Conservation (phyloP, 2,113 vertebrate genomes). For the Scolopax mira region DNA sequence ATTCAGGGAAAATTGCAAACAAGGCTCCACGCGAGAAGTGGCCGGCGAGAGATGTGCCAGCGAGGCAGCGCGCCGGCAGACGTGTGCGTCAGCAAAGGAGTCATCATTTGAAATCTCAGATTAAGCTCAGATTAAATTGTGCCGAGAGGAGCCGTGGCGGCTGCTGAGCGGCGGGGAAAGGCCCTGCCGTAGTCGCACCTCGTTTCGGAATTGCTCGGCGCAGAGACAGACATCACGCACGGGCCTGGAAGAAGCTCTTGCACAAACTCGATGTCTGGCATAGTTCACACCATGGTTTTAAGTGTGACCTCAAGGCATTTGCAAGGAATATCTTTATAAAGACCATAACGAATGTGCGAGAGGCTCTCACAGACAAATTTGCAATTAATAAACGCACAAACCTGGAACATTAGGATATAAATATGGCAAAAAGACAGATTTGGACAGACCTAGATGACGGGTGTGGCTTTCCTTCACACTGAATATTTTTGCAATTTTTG, state of each 20-base stretch:
- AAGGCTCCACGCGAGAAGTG: fast-evolving
- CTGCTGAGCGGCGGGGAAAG: background rate
- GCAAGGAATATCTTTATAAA: constrained; percentile 1
- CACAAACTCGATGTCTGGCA: background rate
- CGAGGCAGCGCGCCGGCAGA: background rate
- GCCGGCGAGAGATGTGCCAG: background rate
- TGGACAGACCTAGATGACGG: background rate
- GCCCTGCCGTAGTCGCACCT: background rate
- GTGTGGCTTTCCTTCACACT: background rate
- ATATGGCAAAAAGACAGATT: background rate
- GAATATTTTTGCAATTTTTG: constrained; percentile 11
- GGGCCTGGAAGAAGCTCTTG: background rate
- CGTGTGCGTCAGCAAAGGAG: constrained; percentile 6
- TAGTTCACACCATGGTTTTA: constrained; percentile 28
- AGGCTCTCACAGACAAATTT: background rate
- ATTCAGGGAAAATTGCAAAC: background rate
- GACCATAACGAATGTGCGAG: background rate
- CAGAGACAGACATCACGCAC: background rate
- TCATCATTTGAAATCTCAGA: constrained; percentile 19
- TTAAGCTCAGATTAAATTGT: constrained; percentile 15
- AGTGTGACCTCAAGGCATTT: constrained; percentile 33
- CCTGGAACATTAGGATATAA: background rate
- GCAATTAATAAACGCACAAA: constrained; percentile 18
- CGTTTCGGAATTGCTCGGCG: background rate
- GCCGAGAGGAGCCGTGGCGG: background rate